A percentile compares a stretch with the other conserved stretches of the same genome.
Conservation (phyloP, 2,797 vertebrate species). For the Schizopygopsis pylzovi region DNA sequence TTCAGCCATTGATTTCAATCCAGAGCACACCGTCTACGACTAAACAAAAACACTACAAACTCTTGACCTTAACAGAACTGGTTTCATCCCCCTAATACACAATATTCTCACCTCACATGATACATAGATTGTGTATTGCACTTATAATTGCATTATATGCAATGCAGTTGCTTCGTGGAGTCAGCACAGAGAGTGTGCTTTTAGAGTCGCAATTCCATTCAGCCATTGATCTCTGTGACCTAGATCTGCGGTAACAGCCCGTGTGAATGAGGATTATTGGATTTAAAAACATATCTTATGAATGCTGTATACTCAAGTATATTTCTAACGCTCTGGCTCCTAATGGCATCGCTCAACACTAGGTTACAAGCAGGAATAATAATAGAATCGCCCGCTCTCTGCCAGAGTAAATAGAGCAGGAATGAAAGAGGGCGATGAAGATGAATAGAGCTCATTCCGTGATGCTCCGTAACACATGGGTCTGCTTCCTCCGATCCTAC, state of each 20-base stretch:
- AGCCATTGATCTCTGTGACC: constrained; percentile 34
- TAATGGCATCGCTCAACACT: constrained; percentile 13
- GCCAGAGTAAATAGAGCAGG: constrained; percentile 19
- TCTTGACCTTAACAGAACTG: constrained; percentile 18
- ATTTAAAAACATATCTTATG: constrained; percentile 38
- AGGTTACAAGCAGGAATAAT: constrained; percentile 34
- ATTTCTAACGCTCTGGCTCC: constrained; percentile 6
- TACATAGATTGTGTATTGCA: neutral
- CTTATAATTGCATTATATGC: neutral
- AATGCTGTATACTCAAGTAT: constrained; percentile 10
- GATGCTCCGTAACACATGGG: neutral
- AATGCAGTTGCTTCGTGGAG: neutral
- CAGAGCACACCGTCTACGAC: neutral
- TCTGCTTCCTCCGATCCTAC: constrained; percentile 5
- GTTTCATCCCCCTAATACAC: neutral
- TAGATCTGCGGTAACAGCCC: constrained; percentile 25
- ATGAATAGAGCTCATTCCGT: constrained; percentile 23
- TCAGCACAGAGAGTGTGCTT: constrained; percentile 5
- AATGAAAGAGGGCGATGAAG: constrained; percentile 16
- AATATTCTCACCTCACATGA: neutral
- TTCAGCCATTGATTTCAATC: constrained; percentile 41
- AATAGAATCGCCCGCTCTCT: constrained; percentile 16
- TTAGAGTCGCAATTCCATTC: neutral
- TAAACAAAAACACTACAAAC: constrained; percentile 23
- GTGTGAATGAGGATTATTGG: constrained; percentile 42